Percentiles rank a stretch among this genome's conserved stretches.
Evolutionary conservation across 2,888 invertebrate species (phyloP).

Genomic region (Acanthopleura granulata): DNA sequence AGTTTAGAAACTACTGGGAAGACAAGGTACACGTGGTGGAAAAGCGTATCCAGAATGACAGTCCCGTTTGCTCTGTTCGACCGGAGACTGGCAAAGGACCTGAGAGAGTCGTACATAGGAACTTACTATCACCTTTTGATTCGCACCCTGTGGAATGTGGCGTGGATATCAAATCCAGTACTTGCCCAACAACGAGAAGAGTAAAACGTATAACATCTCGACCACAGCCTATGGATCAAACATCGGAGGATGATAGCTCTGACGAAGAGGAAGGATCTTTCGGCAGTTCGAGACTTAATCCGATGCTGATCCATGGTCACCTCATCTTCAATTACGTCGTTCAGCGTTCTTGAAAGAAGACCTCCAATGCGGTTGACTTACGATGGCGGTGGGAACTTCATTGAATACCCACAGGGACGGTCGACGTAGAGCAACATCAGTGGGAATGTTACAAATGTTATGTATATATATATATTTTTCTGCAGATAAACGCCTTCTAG

Average conservation of each 20-base stretch:
- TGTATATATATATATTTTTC: too few relatives aligned
- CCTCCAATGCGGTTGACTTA: conserved; percentile 4
- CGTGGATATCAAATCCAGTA: background rate
- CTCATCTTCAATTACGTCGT: background rate
- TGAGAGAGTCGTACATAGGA: background rate
- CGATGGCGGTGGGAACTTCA: background rate
- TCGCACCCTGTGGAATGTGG: background rate
- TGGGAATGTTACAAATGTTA: too few relatives aligned
- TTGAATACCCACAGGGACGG: background rate
- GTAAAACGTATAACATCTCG: background rate
- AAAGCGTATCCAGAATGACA: background rate
- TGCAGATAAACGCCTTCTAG: too few relatives aligned
- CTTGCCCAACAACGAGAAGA: background rate
- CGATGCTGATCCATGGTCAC: background rate
- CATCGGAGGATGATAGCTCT: conserved; percentile 1
- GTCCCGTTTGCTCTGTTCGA: background rate
- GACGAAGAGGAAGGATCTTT: background rate
- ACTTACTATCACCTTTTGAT: background rate
- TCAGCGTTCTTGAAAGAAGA: background rate
- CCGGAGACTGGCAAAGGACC: conserved; percentile 3
- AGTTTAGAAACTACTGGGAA: conserved; percentile 9
- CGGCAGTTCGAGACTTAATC: background rate
- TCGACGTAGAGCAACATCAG: too few relatives aligned
- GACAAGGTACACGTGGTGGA: conserved; percentile 8
- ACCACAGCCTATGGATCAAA: background rate